These are phyloP conservation scores for Drosophila gunungcola DNA, from an alignment of 1,140 invertebrate genomes.

Conservation along the genomic window DNA sequence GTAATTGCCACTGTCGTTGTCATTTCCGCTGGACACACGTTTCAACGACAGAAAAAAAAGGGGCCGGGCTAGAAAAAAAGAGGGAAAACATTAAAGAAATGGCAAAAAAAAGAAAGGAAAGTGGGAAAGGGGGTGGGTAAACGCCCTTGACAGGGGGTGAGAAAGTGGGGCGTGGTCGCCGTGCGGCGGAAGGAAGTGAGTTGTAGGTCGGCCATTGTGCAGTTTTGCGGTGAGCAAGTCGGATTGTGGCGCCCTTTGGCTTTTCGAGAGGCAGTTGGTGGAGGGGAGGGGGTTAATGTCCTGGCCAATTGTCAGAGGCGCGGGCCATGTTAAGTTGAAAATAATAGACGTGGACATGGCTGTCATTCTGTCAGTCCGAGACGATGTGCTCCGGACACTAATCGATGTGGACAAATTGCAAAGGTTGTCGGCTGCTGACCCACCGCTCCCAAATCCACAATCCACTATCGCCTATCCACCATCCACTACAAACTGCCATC, in stretches of 20 bases:
- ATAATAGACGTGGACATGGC: constrained; percentile 78
- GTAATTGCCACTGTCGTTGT: constrained; percentile 85
- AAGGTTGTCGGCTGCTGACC: constrained; percentile 28
- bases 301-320: constrained; percentile 68
- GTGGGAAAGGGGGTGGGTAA: background rate
- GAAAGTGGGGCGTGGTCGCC: constrained; percentile 32
- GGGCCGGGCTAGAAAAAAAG: constrained; percentile 16
- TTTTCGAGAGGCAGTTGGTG: background rate
- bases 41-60: constrained; percentile 28
- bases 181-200: constrained; percentile 72
- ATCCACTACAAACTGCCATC: background rate
- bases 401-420: constrained; percentile 73
- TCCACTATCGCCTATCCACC: no score
- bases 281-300: constrained; percentile 46
- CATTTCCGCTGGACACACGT: constrained; percentile 84
- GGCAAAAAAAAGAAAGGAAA: constrained; percentile 32
- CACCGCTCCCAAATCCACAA: background rate
- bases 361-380: constrained; percentile 69
- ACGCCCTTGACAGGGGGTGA: constrained; percentile 3
- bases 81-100: constrained; percentile 70
- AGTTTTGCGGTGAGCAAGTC: constrained; percentile 68
- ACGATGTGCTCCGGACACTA: constrained; percentile 67
- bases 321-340: constrained; percentile 74
- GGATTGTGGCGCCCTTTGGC: constrained; percentile 52
- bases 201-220: constrained; percentile 80